Evolutionary conservation across 2,888 invertebrate genomes (phyloP), one percentile per base, ranked within the genome.

Genomic region (Elegia similella): DNA sequence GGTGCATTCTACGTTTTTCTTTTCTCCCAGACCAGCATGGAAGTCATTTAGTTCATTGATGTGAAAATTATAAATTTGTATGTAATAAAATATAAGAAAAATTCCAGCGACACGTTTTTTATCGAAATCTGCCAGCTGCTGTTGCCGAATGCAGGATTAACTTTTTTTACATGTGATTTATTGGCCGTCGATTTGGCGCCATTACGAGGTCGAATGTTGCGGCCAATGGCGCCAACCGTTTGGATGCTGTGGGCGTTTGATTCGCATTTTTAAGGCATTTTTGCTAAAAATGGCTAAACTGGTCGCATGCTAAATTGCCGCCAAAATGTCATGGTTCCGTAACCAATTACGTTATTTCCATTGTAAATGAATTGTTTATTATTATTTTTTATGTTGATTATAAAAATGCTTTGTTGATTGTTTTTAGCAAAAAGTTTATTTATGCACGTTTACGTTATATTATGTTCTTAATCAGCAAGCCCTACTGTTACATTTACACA

Each of bases 131-230:
- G 69, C 72, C 78, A 80, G 78, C 75, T 81, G 79, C 76, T 68
- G 67, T 72, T 70, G 66, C 68, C 67, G 75, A 71, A 73, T 78
- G 76, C 75, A 68, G 82, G 82, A 83, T 77, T 71, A 76, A 75
- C 75, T 77, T 66, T 80, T 23, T 81, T 81, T 77, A 72, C 75
- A 66, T 72, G 75, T 76, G 80, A 81, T 85, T 82, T 81, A 78
- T 80, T 72, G 72, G 74, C 76, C 73, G 77, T 63, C 74, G 67
- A 61, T 56, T 68, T 66, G 80, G 78, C 81, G 81, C 77, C 80
- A 61, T 57, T 59, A 65, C 80, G 79, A 84, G 84, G 84, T 78
- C 79, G 75, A 63, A 64, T 68, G 68, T 67, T 69, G 67, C 69
- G 69, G 65, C 68, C 65, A 62, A 70, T 71, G 71, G 72, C 72